Percentiles rank a stretch among this genome's conserved stretches.
Conservation (phyloP, 2,888 invertebrate genomes). For the Amblyjoppa fuscipennis region DNA sequence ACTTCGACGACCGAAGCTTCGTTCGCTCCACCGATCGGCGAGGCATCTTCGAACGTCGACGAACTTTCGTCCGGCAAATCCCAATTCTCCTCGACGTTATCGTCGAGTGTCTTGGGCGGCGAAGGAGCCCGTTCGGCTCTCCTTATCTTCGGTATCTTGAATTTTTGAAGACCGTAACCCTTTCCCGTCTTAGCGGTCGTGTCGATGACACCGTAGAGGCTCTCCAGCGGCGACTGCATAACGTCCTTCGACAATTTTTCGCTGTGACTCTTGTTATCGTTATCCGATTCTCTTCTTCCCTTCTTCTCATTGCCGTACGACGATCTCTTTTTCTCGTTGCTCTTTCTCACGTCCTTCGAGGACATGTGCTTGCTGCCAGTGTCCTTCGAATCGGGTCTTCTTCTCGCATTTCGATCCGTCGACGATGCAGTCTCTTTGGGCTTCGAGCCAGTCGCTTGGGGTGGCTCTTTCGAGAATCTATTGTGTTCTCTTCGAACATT, state of each 20-base stretch:
- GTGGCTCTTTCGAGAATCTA: constrained; percentile 75
- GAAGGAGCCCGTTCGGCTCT: constrained; percentile 76
- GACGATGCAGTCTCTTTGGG: constrained; percentile 50
- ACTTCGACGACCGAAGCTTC: background rate
- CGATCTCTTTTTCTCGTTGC: constrained; percentile 54
- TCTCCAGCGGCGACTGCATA: constrained; percentile 85
- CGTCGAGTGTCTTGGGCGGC: constrained; percentile 69
- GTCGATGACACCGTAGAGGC: constrained; percentile 85
- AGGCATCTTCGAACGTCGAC: constrained; percentile 27
- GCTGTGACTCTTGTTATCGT: constrained; percentile 67
- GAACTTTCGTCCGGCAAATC: constrained; percentile 58
- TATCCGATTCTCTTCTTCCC: constrained; percentile 69
- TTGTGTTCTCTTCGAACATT: constrained; percentile 73
- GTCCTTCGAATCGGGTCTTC: constrained; percentile 70
- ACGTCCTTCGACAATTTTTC: constrained; percentile 76
- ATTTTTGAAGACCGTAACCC: constrained; percentile 86
- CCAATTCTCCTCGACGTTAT: constrained; percentile 66
- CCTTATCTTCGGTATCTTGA: constrained; percentile 87
- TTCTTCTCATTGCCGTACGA: constrained; percentile 57
- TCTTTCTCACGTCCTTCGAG: constrained; percentile 53
- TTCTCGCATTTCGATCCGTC: constrained; percentile 75
- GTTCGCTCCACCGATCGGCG: constrained; percentile 1
- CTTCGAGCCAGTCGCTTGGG: constrained; percentile 24
- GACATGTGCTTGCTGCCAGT: constrained; percentile 39
- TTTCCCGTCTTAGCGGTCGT: constrained; percentile 84